Evolutionary conservation across 2,113 vertebrate genomes (phyloP), one percentile per base, ranked within the genome.

Genomic region (Narcine bancroftii): DNA sequence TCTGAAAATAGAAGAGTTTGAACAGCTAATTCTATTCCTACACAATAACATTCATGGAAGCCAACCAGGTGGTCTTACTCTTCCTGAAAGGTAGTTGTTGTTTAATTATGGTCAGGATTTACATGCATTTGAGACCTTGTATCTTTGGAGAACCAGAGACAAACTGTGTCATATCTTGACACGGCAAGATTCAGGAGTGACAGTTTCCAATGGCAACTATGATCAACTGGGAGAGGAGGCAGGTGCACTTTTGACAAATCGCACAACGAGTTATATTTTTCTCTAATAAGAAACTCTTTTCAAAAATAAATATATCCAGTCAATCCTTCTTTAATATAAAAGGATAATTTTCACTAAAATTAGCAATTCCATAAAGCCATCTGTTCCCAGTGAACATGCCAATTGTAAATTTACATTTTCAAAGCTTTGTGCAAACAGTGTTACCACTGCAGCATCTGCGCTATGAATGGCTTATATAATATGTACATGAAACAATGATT

Each of bases 351-450:
- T 63, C 81, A 60, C 81, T 56, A 87, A n/a, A 87, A 87, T 87
- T 87, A 87, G 81, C 81, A 87, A 39, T 56, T 63, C 53, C 26
- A 60, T 60, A 1, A 56, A 60, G 53, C 81, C 81, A 87, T 87
- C 81, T 87, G 81, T 39, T 87, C 53, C 81, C 81, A 87, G 53
- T 87, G 60, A 87, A 87, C 53, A 87, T 87, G 81, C 81, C 81
- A 87, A 87, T 87, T 6, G 53, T 63, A 87, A 87, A 87, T 87
- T 87, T 87, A n/a, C 81, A 87, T 87, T 56, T 87, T 87, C 53
- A 87, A 63, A 63, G 53, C 81, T 87, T 60, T 87, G 81, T 39
- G 53, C 81, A 63, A 60, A 85, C 81, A 85, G 53, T 60, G 53
- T 85, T 85, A 85, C 60, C n/a, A 87, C 81, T 56, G 36, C 60